A percentile compares a stretch with the other conserved stretches of the same genome.
Conservation (phyloP, 2,113 vertebrate genomes). For the Butorides virescens region DNA sequence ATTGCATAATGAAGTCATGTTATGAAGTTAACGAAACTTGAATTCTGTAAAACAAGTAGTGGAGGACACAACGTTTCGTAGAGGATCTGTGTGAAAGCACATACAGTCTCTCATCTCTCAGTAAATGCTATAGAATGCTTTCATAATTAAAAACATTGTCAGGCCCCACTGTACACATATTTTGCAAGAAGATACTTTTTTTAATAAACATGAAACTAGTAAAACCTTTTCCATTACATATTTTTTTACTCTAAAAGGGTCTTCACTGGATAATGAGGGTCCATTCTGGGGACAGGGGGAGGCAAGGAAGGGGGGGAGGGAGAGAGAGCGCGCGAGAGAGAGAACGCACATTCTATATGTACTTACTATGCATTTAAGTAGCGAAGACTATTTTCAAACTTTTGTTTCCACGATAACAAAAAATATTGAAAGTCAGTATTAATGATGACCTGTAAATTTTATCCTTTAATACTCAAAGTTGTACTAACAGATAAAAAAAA, state of each 20-base stretch:
- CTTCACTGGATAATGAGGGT: background rate
- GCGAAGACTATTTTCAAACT: background rate
- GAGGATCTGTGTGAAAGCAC: background rate
- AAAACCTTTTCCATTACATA: background rate
- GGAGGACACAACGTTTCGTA: background rate
- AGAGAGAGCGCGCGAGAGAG: too few species aligned
- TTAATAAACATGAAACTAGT: background rate
- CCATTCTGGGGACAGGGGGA: background rate
- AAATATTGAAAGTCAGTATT: background rate
- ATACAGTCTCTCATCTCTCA: background rate
- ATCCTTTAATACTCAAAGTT: background rate
- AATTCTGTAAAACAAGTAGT: background rate
- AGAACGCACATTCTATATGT: background rate
- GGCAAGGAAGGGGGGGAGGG: too few species aligned
- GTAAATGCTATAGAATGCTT: background rate
- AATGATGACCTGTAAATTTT: background rate
- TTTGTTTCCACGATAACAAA: background rate
- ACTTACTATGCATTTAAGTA: background rate
- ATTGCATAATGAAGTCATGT: conserved; percentile 21
- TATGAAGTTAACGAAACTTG: background rate
- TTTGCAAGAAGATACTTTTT: background rate
- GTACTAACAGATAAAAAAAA: background rate
- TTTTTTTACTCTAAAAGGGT: background rate
- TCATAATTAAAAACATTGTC: background rate
- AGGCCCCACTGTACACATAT: background rate